Percentiles rank a stretch among this genome's conserved stretches.
Conservation (phyloP, 2,797 vertebrate genomes). For the Pangasius sanitwongsei region DNA sequence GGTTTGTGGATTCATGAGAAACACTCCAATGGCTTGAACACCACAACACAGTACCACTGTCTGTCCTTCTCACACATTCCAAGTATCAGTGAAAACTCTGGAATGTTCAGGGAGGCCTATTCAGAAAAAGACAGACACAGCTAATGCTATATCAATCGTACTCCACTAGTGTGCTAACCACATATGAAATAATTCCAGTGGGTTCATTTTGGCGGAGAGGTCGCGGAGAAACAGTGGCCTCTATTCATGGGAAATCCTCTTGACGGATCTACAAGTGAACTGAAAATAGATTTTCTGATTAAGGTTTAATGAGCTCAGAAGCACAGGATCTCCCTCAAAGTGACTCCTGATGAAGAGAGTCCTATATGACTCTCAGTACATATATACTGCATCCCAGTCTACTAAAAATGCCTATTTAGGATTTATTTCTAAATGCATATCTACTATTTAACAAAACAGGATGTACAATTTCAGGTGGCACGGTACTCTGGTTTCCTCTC, state of each 20-base stretch:
- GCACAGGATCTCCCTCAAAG: conserved; percentile 74
- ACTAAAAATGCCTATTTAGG: background rate
- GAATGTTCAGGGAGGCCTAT: background rate
- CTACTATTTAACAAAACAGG: background rate
- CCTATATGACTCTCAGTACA: conserved; percentile 19
- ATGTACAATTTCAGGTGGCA: background rate
- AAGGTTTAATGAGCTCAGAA: conserved; percentile 84
- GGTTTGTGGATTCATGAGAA: background rate
- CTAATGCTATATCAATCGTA: conserved; percentile 11
- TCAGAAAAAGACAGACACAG: conserved; percentile 17
- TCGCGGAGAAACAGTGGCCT: conserved; percentile 62
- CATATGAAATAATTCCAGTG: conserved; percentile 42
- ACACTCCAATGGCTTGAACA: background rate
- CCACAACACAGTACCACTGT: background rate
- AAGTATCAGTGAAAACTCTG: background rate
- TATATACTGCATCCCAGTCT: background rate
- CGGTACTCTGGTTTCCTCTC: background rate
- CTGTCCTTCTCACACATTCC: background rate
- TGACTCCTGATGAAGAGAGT: conserved; percentile 68
- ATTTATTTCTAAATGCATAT: background rate
- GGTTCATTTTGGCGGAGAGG: conserved; percentile 51
- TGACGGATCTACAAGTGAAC: conserved; percentile 77
- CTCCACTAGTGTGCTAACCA: conserved; percentile 38
- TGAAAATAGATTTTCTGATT: conserved; percentile 85
- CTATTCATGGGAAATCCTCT: conserved; percentile 74